Evolutionary conservation across 1,140 invertebrate genomes (phyloP), one percentile per base, ranked within the genome.

Genomic region (Geopemphigus sp.): DNA sequence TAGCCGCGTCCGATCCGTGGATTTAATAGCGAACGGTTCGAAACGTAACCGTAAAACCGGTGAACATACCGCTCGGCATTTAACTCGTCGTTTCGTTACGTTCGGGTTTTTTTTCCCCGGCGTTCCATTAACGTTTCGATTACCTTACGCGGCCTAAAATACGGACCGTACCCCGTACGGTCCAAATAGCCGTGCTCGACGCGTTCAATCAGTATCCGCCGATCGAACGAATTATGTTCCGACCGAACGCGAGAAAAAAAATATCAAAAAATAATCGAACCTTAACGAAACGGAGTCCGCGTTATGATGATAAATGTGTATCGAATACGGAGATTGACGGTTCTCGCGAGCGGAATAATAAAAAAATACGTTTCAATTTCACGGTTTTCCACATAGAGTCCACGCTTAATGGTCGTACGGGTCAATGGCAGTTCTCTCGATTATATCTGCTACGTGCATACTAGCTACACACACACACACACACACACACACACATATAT

Each of bases 331-430:
- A 78, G 53, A 78, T 61, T 78, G 74, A 78, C 50, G 56, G 39
- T 63, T 50, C 32, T 59, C 24, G 22, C 24, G 54, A 59, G 59
- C 24, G 19, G 11, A 53, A 32, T 29, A 54, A 26, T 5, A 72
- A 61, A 78, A 78, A 61, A 78, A 63, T 63, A 26, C 19, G 59
- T 61, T 76, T 76, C 74, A 78, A 78, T 78, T 78, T 78, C 74
- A 78, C 24, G 74, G 74, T 78, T 29, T 78, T 59, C 24, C 39
- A 57, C 32, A 76, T 17, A n/a, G n/a, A n/a, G 29, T 57, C 29
- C 22, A 17, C 1, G 47, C 39, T 24, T 12, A 47, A 61, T 78
- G 19, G 57, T 47, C 24, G 59, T 72, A 72, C 68, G 61, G 74
- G 74, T 78, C 74, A 78, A 63, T 78, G 74, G 54, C 74, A 78